Conservation (phyloP, 2,113 vertebrate species). For the Brienomyrus brachyistius region DNA sequence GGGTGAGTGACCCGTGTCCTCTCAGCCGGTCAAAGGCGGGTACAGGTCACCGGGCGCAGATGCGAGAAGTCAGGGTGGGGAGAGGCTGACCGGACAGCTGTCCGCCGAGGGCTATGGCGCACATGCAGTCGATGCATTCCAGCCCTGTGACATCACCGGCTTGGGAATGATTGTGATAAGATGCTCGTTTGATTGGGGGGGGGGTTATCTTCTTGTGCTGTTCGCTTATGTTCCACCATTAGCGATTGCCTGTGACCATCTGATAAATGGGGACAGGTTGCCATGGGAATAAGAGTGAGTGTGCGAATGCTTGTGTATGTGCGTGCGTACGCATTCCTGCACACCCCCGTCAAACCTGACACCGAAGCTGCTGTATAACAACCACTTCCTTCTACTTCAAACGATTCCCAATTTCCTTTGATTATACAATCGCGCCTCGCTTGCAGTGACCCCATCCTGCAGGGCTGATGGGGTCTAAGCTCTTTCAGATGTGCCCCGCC, state of each 20-base stretch:
- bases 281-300: background rate
- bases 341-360: conserved; percentile 18
- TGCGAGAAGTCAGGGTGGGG: background rate
- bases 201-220: conserved; percentile 17
- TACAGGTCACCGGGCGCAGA: conserved; percentile 37
- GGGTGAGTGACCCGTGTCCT: background rate
- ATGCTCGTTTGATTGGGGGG: conserved; percentile 61
- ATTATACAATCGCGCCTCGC: conserved; percentile 49
- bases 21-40: background rate
- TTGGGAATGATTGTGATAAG: conserved; percentile 56
- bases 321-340: background rate
- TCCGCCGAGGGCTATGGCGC: conserved; percentile 44
- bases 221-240: background rate
- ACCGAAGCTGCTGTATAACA: conserved; percentile 41
- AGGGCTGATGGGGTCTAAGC: conserved; percentile 60
- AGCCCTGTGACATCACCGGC: conserved; percentile 43
- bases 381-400: conserved; percentile 48
- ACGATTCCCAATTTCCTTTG: conserved; percentile 55
- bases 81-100: conserved; percentile 13
- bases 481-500: conserved; percentile 57
- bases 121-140: conserved; percentile 43
- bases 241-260: background rate
- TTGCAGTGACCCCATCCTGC: conserved; percentile 43
- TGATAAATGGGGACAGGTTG: conserved; percentile 14
- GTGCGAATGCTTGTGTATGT: background rate